Evolutionary conservation across 2,113 vertebrate genomes (phyloP).

Genomic region (Brachyhypopomus occidentalis): DNA sequence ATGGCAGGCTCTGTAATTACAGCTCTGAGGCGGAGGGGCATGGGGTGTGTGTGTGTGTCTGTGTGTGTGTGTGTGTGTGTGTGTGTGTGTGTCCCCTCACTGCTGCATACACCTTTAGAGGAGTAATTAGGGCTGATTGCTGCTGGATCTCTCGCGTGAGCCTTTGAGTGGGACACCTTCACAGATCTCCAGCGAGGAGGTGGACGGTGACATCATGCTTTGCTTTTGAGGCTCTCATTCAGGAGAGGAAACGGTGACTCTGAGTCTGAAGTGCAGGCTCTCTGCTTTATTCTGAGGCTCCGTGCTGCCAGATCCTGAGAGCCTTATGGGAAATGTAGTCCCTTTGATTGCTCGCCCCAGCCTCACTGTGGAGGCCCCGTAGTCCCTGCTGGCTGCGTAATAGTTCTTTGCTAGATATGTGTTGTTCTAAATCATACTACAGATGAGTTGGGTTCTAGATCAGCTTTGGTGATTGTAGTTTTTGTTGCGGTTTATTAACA

Average conservation of each 20-base stretch:
- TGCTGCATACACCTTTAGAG: too few species aligned
- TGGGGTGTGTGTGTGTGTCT: conserved; percentile 5
- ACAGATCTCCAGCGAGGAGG: not conserved
- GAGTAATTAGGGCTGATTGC: not conserved
- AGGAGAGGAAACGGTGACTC: not conserved
- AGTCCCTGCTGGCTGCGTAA: too few species aligned
- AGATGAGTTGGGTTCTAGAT: too few species aligned
- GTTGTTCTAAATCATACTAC: too few species aligned
- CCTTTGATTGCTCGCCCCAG: not conserved
- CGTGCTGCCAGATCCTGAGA: not conserved
- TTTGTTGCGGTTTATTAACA: too few species aligned
- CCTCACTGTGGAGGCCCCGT: too few species aligned
- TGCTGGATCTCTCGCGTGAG: not conserved
- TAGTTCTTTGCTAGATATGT: too few species aligned
- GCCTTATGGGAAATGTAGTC: not conserved
- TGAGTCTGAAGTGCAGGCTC: not conserved
- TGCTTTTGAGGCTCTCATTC: not conserved
- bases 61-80: not conserved
- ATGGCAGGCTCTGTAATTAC: conserved; percentile 9
- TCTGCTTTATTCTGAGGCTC: not conserved
- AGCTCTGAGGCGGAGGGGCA: not conserved
- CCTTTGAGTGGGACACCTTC: not conserved
- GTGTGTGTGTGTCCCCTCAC: not conserved
- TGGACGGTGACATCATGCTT: not conserved
- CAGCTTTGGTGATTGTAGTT: too few species aligned